Evolutionary conservation across 1,140 invertebrate genomes (phyloP), one percentile per base, ranked within the genome.

Genomic region (Lucilia sericata): DNA sequence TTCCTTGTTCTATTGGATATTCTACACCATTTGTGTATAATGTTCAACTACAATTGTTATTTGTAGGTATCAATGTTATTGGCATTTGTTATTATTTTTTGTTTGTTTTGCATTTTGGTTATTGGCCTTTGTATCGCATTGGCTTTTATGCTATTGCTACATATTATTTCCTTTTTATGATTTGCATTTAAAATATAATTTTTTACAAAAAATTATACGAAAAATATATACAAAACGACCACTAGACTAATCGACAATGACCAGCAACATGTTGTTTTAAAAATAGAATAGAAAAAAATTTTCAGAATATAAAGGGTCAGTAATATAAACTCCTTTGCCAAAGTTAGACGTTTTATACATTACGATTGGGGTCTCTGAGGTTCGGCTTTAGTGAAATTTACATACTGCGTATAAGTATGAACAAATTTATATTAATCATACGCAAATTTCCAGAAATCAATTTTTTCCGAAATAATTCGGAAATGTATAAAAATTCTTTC

Each of bases 211-310:
- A 60, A 17, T n/a, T n/a, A n/a, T 60, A n/a, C 14, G 55, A 60
- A 60, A n/a, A 60, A 60, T n/a, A 60, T 60, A 60, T 3, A 60
- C 55, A 70, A 70, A 70, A 70, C n/a, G 65, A 70, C 65, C 65
- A 70, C 65, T 70, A 70, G 65, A 70, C 65, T 70, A 70, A 70
- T 70, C 65, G 65, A 25, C 65, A 70, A 21, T 70, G 65, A 19
- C 65, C 65, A 70, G 21, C 65, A 70, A 21, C 86, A 84, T 82
- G 25, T 84, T 21, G 36, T 65, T 51, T 1, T 10, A 17, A 12
- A 17, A 7, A 55, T 14, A 7, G 12, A 7, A 60, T 14, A n/a
- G 13, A 60, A 60, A 60, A 60, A 60, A 2, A 60, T 60, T 60
- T 60, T 3, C 0, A 42, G 5, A 42, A 42, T 60, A n/a, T 60